Base-by-base conservation (phyloP, 2,797 vertebrate genomes). In the Melanogrammus aeglefinus region DNA sequence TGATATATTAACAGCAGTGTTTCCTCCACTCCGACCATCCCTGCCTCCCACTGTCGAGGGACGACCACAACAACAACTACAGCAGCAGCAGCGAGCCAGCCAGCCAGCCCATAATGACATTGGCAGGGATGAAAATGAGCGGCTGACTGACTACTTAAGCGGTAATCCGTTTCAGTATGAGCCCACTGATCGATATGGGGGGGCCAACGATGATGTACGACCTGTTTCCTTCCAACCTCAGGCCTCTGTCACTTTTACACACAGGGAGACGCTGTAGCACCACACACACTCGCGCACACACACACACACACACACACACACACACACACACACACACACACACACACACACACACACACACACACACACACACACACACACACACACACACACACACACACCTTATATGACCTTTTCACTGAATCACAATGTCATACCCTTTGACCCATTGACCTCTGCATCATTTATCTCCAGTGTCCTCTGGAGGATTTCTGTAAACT, bases 361-460 rank as follows among this genome's bases (percentile, higher is more conserved):
- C 41, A 73, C 9, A 31, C 70, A 85, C 47, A 21, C 47, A 51
- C 47, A 51, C 9, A 27, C 70, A 85, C 47, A 51, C 47, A 21
- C 47, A 51, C 9, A 31, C 70, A 85, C 47, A 51, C 47, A 51
- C 47, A 51, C 9, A 31, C 70, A 85, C 47, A 51, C 47, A 51
- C 47, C 57, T 44, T 44, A 13, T 16, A 16, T 44, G 13, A 63
- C 57, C 57, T 24, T 63, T 63, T 63, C n/a, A 63, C 57, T 24
- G 6, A n/a, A 63, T 63, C 21, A 63, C 51, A 1, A 63, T 6
- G 21, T 18, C 7, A 18, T 8, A 24, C 21, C 21, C 57, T 63
- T n/a, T 63, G 57, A 63, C 47, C 5, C 16, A n/a, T 18, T 57
- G 51, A 57, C 18, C 51, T 14, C 47, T 51, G 47, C 47, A 51